Evolutionary conservation across 2,113 vertebrate species (phyloP), one percentile per base, ranked within the genome.

Genomic region (Dipodomys ordii): DNA sequence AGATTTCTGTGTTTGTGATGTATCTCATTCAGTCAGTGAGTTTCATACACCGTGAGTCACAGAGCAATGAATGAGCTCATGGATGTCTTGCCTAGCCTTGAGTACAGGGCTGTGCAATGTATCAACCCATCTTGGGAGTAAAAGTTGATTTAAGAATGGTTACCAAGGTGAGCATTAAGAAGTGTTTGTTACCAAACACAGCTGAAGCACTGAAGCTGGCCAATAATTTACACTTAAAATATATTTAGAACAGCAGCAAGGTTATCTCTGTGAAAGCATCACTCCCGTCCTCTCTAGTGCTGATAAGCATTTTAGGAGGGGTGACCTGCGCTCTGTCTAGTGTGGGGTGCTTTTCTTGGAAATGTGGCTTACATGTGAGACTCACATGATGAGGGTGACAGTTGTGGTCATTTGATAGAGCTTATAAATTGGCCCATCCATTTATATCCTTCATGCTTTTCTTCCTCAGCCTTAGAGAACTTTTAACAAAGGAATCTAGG

Each of bases 231-330:
- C 67, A 80, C 81, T 94, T 65, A 44, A 83, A 85, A 81, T 89
- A 67, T 92, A 91, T 89, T 97, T 89, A 87, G 87, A 92, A 68
- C 13, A 71, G 28, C 28, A 18, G 74, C 20, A 49, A 78, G 68
- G 83, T 76, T 92, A 74, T 78, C 64, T 87, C 68, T 53, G 25
- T 23, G 74, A 67, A 74, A 86, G 27, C 74, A 84, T 85, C 89
- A 71, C 60, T 94, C 25, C 89, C 62, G 85, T 65, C 84, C 53
- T 92, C 65, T 76, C 46, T 30, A 20, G 20, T 49, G 80, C 76
- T 94, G 86, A 78, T 72, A 60, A 18, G 80, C 20, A 35, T 88
- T 78, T 76, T 6, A 49, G 72, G 30, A 53, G 79, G 57, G 93
- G 76, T 80, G 32, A 83, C 91, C 39, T 25, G 27, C 23, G 16